Percentiles rank a stretch among this genome's conserved stretches.
Conservation (phyloP, 2,113 vertebrate species). For the Cacatua alba region DNA sequence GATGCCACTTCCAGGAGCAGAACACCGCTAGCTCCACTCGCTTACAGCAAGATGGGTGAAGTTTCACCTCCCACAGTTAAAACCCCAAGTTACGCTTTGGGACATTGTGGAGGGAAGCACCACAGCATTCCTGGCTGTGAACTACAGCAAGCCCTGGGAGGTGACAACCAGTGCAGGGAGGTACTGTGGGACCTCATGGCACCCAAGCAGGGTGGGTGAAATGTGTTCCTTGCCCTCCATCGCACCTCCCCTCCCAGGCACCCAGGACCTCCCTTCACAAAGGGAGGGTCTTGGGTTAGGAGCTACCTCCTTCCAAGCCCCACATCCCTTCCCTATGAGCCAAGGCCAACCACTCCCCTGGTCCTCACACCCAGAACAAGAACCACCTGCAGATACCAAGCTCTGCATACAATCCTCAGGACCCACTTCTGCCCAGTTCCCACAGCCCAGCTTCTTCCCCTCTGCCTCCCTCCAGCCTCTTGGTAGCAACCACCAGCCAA, state of each 20-base stretch:
- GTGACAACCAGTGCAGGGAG: neutral
- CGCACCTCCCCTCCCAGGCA: neutral
- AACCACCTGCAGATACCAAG: neutral
- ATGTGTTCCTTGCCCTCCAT: fast-evolving
- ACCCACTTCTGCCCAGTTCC: neutral
- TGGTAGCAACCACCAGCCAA: neutral
- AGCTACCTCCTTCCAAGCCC: neutral
- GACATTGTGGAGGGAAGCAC: neutral
- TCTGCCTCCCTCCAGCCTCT: neutral
- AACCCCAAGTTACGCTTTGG: neutral
- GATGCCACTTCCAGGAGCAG: neutral
- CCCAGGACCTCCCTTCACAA: neutral
- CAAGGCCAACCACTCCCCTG: neutral
- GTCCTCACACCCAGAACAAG: neutral
- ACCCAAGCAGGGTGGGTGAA: fast-evolving
- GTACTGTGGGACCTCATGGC: neutral
- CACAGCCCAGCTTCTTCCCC: neutral
- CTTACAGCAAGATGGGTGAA: neutral
- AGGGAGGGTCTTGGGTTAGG: neutral
- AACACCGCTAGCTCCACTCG: fast-evolving
- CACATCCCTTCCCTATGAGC: neutral
- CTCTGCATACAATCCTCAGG: neutral
- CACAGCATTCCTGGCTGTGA: neutral
- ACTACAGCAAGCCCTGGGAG: neutral
- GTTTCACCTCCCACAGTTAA: neutral